Conservation (phyloP, 2,888 invertebrate genomes). For the Glaucopsyche alexis region DNA sequence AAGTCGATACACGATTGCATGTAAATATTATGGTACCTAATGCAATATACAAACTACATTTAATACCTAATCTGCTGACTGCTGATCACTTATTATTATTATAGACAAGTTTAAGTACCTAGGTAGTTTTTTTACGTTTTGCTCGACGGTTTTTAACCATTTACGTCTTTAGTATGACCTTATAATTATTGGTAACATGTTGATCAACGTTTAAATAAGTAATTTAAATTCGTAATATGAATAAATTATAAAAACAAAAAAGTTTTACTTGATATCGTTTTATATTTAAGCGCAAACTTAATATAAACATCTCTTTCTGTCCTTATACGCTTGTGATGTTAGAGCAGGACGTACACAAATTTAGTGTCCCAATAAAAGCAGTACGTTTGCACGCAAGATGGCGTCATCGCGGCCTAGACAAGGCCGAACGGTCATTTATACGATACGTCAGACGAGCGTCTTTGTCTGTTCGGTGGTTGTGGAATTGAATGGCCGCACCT, state of each 20-base stretch:
- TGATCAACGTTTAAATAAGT: neutral
- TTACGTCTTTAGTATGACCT: neutral
- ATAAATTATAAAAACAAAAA: conserved; percentile 10
- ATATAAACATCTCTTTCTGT: conserved; percentile 32
- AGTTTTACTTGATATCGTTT: neutral
- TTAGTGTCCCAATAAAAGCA: conserved; percentile 68
- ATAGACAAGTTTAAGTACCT: neutral
- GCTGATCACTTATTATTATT: neutral
- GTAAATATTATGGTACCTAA: neutral
- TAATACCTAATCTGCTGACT: neutral
- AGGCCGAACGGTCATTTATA: conserved; percentile 77
- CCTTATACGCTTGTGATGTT: conserved; percentile 35
- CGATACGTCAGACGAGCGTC: conserved; percentile 67
- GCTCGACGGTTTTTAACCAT: neutral
- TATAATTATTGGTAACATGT: neutral
- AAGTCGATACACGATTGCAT: neutral
- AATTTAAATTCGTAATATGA: conserved; percentile 1
- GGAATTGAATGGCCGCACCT: conserved; percentile 43
- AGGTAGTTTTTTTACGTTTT: neutral
- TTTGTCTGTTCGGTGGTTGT: conserved; percentile 60
- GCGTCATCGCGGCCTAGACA: conserved; percentile 79
- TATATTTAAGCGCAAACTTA: conserved; percentile 25
- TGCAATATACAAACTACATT: neutral
- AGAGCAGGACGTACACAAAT: conserved; percentile 60
- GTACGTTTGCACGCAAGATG: conserved; percentile 70